phyloP scores from a whole-genome alignment of 92 coral and sea anemone species.

The Bergia puertoricense region DNA sequence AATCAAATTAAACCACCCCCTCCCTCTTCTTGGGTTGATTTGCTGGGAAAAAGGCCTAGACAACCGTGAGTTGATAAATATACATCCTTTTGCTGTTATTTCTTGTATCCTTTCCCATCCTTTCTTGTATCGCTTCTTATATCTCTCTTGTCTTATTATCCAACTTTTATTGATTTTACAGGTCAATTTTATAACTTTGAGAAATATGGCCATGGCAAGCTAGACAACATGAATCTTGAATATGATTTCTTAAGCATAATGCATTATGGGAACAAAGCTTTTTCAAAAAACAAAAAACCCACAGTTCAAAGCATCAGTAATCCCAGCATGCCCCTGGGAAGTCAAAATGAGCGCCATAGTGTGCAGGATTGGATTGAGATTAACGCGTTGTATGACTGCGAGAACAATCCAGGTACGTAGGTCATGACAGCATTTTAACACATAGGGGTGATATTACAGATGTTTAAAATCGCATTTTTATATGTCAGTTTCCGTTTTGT shows the following conservation, averaged over 20 bases:
- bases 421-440: neutral
- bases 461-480: too few species aligned
- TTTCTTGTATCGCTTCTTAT: neutral
- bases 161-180: neutral
- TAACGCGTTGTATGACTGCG: constrained; percentile 33
- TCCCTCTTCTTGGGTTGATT: too few species aligned
- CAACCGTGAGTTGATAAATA: neutral
- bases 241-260: constrained; percentile 39
- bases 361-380: constrained; percentile 22
- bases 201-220: constrained; percentile 39
- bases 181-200: constrained; percentile 39
- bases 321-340: constrained; percentile 33
- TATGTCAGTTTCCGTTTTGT: too few species aligned
- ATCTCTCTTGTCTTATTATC: neutral
- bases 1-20: too few species aligned
- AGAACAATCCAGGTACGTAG: constrained; percentile 29
- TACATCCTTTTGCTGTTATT: neutral
- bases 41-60: too few species aligned
- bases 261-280: constrained; percentile 41
- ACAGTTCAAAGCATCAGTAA: constrained; percentile 29
- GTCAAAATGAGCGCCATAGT: constrained; percentile 27
- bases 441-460: neutral
- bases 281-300: constrained; percentile 37
- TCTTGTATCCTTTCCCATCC: neutral
- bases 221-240: constrained; percentile 24